phyloP scores from a whole-genome alignment of 2,888 invertebrate species.

The Dasypogon diadema region DNA sequence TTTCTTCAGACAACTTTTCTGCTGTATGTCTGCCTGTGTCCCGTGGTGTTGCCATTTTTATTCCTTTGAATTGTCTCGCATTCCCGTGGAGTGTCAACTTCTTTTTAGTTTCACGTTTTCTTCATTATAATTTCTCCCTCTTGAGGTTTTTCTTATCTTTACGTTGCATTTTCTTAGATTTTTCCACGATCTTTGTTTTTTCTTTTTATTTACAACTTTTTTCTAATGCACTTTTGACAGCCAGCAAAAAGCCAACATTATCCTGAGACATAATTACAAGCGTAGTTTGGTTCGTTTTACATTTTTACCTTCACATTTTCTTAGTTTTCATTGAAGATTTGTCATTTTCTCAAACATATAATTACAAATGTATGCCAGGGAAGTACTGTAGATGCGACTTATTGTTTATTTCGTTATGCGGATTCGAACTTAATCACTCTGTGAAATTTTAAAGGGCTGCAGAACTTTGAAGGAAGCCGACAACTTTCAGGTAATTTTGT shows the following conservation, averaged over 20 bases:
- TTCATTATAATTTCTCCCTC: constrained; percentile 34
- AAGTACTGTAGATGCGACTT: constrained; percentile 28
- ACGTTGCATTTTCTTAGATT: constrained; percentile 40
- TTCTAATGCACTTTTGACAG: constrained; percentile 45
- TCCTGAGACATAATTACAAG: constrained; percentile 53
- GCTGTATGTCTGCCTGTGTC: constrained; percentile 32
- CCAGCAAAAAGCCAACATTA: constrained; percentile 50
- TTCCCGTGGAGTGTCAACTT: constrained; percentile 45
- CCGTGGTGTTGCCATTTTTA: constrained; percentile 47
- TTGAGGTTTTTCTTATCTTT: constrained; percentile 28
- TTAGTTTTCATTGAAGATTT: constrained; percentile 20
- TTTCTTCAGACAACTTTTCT: constrained; percentile 41
- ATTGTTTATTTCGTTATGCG: too few species aligned
- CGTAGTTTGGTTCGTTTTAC: constrained; percentile 37
- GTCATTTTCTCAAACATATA: constrained; percentile 40
- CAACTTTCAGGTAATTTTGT: constrained; percentile 35
- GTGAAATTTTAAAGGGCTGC: too few species aligned
- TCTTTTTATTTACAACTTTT: constrained; percentile 23
- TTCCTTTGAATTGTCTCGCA: constrained; percentile 50
- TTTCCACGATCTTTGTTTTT: constrained; percentile 26
- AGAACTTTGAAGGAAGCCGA: too few species aligned
- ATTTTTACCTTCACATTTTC: constrained; percentile 19
- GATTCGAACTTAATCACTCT: too few species aligned
- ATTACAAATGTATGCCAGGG: constrained; percentile 46
- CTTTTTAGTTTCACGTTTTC: constrained; percentile 37